Evolutionary conservation across 1,140 invertebrate species (phyloP), one percentile per base, ranked within the genome.

Genomic region (Gonatopus flavifemur): DNA sequence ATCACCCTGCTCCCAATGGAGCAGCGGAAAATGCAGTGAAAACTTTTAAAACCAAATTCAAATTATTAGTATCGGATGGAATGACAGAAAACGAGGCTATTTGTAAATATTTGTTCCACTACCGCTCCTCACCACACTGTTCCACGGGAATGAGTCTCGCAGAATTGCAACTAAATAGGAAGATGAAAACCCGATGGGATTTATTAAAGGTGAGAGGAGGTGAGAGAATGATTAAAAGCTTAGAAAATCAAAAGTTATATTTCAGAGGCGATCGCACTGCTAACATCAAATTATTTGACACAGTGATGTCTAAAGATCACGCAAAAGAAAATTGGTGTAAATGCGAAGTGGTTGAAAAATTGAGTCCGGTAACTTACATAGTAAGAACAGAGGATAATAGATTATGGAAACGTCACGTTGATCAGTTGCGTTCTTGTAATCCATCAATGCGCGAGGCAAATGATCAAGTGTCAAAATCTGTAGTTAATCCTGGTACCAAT

Each of bases 21-120:
- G n/a, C n/a, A n/a, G n/a, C n/a, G 22, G 55, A 65, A 42, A 60
- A 63, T 32, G 21, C 41, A 15, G 60, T 68, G 8, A 43, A 49
- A 47, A 51, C 22, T 30, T 50, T 66, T 28, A 68, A 66, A 40
- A 44, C 10, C 20, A 37, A n/a, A 16, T n/a, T 60, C 13, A 40
- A 45, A 30, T 41, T 16, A 37, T 13, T 9, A 13, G 19, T 48
- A 20, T 4, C 10, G 30, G 44, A 42, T 22, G 5, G 13, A 13
- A n/a, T n/a, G n/a, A n/a, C n/a, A n/a, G n/a, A n/a, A n/a, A n/a
- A n/a, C n/a, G n/a, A n/a, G n/a, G n/a, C n/a, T n/a, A n/a, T n/a
- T n/a, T n/a, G n/a, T n/a, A n/a, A n/a, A n/a, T n/a, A n/a, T n/a
- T n/a, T n/a, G n/a, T n/a, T n/a, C n/a, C n/a, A n/a, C n/a, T n/a